Base-by-base conservation (phyloP, 2,113 vertebrate species). In the Apaloderma vittatum region DNA sequence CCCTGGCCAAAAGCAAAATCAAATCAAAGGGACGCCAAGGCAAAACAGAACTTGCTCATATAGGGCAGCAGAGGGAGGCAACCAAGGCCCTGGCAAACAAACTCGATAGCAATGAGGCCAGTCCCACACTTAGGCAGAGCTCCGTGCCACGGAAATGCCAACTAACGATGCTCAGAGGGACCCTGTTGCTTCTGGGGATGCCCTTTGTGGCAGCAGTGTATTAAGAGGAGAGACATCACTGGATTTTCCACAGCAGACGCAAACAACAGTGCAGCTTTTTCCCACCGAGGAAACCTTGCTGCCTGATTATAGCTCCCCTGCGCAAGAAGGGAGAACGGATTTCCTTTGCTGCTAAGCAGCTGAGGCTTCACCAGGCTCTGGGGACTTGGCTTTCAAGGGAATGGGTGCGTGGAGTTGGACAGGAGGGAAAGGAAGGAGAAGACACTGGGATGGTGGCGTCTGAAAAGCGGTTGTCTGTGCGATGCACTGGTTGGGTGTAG, bases 331-430 rank as follows among this genome's bases (percentile, higher is more conserved):
- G 7, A 22, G 32, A 43, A 12, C 0, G 8, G 13, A 15, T 79
- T 83, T 86, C 86, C 21, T 12, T 36, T 48, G 59, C 48, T 75
- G 34, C 71, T 26, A 45, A 78, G 66, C 72, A 62, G 48, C 71
- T 1, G 2, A 21, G 45, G 68, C 37, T 63, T 37, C 34, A 11
- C 29, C 1, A 1, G 30, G 48, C 71, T 66, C 55, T 20, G 9
- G 34, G 36, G 70, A 12, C 14, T 5, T 15, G 37, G 27, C 43
- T 26, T 57, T 34, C 63, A 36, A 21, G 55, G 52, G 74, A 49
- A 8, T 0, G 3, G 20, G 10, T 4, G 6, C 0, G 0, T 32
- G 52, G 40, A 34, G 29, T 1, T 51, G 11, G 48, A 43, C 16
- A 11, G 82, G 73, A 78, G 46, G 34, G 11, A 36, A 36, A 36